Evolutionary conservation across 2,888 invertebrate species (phyloP).

Genomic region (Dryobota labecula): DNA sequence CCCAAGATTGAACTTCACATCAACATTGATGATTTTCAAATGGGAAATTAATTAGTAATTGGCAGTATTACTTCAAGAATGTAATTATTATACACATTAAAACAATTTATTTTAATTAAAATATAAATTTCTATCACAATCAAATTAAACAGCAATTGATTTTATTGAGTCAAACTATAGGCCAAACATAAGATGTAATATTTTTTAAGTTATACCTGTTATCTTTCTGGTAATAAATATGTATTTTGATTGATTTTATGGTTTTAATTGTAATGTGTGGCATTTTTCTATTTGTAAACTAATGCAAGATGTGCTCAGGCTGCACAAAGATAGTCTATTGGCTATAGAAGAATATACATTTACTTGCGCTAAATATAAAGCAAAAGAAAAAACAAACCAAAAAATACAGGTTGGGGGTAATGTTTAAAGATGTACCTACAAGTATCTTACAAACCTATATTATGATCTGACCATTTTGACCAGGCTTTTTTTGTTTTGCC

Average conservation of each 20-base stretch:
- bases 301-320: neutral
- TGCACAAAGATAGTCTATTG: neutral
- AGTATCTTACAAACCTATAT: neutral
- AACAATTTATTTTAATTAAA: neutral
- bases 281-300: neutral
- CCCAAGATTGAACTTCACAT: conserved; percentile 6
- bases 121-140: conserved; percentile 1
- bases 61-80: conserved; percentile 35
- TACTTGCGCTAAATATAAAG: neutral
- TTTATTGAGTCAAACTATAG: conserved; percentile 5
- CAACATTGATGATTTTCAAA: neutral
- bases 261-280: neutral
- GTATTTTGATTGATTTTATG: conserved; percentile 10
- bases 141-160: conserved; percentile 3
- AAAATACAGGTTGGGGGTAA: neutral
- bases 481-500: too few relatives aligned
- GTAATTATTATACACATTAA: neutral
- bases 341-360: neutral
- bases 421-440: neutral
- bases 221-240: conserved; percentile 43
- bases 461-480: too few relatives aligned
- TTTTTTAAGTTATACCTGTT: conserved; percentile 8
- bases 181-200: conserved; percentile 6
- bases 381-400: neutral
- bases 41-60: conserved; percentile 1